Evolutionary conservation across 2,113 vertebrate species (phyloP), one percentile per base, ranked within the genome.

Genomic region (Ailurus styani): DNA sequence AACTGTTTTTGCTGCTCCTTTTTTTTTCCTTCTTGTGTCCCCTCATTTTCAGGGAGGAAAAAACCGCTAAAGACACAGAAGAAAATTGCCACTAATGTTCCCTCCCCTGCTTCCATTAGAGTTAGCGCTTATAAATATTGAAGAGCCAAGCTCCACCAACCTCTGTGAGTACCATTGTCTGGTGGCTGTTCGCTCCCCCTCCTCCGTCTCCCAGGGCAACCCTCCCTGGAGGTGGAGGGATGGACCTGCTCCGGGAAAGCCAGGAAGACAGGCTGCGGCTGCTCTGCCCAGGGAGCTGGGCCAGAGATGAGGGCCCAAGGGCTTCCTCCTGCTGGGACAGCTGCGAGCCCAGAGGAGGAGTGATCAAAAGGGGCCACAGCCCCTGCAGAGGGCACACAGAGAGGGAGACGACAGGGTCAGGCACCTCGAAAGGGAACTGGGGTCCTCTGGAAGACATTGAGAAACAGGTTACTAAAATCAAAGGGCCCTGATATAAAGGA

Each of bases 51-150:
- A 93, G 86, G 18, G 27, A 70, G 6, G 25, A 34, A 50, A 73
- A 73, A 72, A 73, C 50, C 15, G 17, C 54, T 42, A 45, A 89
- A 96, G 15, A 68, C 78, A 94, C 25, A 90, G 40, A 85, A 72
- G 73, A 79, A 97, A 98, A 93, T 89, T 85, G 87, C n/a, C 68
- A 21, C 87, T 96, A 87, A 96, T 57, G 42, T 90, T 90, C 47
- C 57, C 20, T 90, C 68, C 40, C 34, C 37, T 95, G 57, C 78
- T 90, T 87, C 77, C 94, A 72, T 95, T 72, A 91, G 87, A 94
- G 73, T 50, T 85, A 57, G 54, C 2, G 7, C 81, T 96, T 87
- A 97, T 92, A 94, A 97, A 95, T 96, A 95, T 77, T 87, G 93
- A 97, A 96, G 87, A 84, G 52, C 31, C 57, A 42, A 86, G 52